Evolutionary conservation across 1,140 invertebrate species (phyloP).

Genomic region (Sycophaga agraensis): DNA sequence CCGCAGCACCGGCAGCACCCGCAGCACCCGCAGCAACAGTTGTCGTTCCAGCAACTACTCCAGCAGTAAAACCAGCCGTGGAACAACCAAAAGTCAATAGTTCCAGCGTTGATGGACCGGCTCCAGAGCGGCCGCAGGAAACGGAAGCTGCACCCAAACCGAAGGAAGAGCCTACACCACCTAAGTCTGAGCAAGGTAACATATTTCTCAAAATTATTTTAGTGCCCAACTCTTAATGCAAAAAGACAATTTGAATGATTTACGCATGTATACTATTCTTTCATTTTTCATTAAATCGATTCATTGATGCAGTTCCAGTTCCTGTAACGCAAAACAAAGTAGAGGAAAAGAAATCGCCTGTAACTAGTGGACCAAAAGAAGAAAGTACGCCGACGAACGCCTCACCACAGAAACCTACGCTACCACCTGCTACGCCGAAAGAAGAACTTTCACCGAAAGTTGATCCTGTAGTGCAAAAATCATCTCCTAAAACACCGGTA

Average conservation of each 20-base stretch:
- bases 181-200: background rate
- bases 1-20: background rate
- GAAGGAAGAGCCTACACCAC: constrained; percentile 20
- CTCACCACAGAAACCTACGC: constrained; percentile 34
- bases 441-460: constrained; percentile 34
- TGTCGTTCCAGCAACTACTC: background rate
- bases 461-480: constrained; percentile 28
- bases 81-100: constrained; percentile 21
- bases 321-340: constrained; percentile 38
- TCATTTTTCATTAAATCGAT: background rate
- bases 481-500: constrained; percentile 20
- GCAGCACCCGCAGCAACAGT: background rate
- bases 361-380: constrained; percentile 41
- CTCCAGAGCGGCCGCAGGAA: background rate
- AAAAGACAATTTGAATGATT: too few species aligned
- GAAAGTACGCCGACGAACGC: constrained; percentile 26
- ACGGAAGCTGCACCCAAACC: background rate
- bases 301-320: constrained; percentile 15
- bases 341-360: constrained; percentile 48
- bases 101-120: background rate
- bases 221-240: too few species aligned
- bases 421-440: constrained; percentile 35
- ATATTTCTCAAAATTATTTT: too few species aligned
- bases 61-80: background rate
- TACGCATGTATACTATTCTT: background rate